Percentiles rank a stretch among this genome's conserved stretches.
Conservation (phyloP, 2,888 invertebrate species). For the Pedicia rivosa region DNA sequence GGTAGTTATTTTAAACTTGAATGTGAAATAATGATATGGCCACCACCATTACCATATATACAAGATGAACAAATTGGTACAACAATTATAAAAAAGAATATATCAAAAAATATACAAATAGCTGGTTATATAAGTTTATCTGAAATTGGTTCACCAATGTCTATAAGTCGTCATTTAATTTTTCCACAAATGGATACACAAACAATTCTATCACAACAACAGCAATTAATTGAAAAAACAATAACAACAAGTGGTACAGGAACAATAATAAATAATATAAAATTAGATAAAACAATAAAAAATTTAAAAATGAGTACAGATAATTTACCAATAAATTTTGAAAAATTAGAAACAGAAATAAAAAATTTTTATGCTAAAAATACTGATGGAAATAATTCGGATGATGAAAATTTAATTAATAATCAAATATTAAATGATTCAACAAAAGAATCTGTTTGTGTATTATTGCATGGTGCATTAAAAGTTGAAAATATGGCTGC, state of each 20-base stretch:
- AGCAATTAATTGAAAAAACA: too few relatives aligned
- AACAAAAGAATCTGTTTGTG: slow-evolving; percentile 71
- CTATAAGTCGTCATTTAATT: slow-evolving; percentile 77
- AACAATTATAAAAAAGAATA: slow-evolving; percentile 24
- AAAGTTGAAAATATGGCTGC: slow-evolving; percentile 88
- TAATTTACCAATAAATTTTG: slow-evolving; percentile 17
- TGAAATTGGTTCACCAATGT: slow-evolving; percentile 83
- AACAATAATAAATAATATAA: slow-evolving; percentile 17
- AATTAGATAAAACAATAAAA: slow-evolving; percentile 12
- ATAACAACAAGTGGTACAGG: slow-evolving; percentile 28
- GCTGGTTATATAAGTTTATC: slow-evolving; percentile 77
- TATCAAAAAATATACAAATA: slow-evolving; percentile 62
- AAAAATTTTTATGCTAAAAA: slow-evolving; percentile 26
- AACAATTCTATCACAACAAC: slow-evolving; percentile 13
- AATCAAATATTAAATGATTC: slow-evolving; percentile 7
- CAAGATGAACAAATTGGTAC: slow-evolving; percentile 10
- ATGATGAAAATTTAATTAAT: slow-evolving; percentile 14
- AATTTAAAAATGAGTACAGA: neutral
- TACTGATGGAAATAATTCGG: slow-evolving; percentile 21
- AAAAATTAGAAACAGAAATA: slow-evolving; percentile 28
- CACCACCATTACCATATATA: slow-evolving; percentile 42
- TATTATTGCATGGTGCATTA: slow-evolving; percentile 79
- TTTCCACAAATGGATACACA: slow-evolving; percentile 50
- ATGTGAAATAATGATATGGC: slow-evolving; percentile 54
- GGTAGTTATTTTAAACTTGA: slow-evolving; percentile 46